Evolutionary conservation across 2,113 vertebrate genomes (phyloP).

Genomic region (Peucedramus taeniatus): DNA sequence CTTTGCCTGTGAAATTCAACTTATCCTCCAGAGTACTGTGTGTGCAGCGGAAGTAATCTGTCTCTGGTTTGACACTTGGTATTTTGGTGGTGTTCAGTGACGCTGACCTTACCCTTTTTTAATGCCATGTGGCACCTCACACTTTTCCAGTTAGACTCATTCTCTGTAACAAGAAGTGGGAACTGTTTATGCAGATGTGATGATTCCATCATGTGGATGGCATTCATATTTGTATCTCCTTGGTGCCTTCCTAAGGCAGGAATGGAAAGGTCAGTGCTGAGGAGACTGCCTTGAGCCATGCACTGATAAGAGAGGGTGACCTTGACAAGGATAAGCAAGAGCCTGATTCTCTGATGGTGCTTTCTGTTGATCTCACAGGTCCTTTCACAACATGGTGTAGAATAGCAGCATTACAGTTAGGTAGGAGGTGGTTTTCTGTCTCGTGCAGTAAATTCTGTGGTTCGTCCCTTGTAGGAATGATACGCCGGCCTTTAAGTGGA

Average conservation of each 20-base stretch:
- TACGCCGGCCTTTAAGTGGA: not conserved
- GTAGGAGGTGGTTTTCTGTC: not conserved
- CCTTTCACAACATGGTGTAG: not conserved
- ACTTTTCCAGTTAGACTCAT: not conserved
- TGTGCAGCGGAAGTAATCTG: not conserved
- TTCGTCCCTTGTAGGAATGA: rapidly evolving
- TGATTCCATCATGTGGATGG: not conserved
- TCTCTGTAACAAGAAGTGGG: not conserved
- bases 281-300: not conserved
- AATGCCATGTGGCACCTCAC: not conserved
- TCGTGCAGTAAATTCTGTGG: not conserved
- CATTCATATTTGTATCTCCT: not conserved
- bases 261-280: not conserved
- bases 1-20: not conserved
- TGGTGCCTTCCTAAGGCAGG: not conserved
- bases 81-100: not conserved
- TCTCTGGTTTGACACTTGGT: not conserved
- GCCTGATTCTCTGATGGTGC: not conserved
- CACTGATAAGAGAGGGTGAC: not conserved
- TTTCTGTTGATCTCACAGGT: not conserved
- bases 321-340: not conserved
- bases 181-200: not conserved
- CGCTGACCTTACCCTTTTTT: not conserved
- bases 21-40: not conserved
- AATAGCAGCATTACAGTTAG: not conserved